Conservation (phyloP, 2,888 invertebrate species). For the Aphodius granarius region DNA sequence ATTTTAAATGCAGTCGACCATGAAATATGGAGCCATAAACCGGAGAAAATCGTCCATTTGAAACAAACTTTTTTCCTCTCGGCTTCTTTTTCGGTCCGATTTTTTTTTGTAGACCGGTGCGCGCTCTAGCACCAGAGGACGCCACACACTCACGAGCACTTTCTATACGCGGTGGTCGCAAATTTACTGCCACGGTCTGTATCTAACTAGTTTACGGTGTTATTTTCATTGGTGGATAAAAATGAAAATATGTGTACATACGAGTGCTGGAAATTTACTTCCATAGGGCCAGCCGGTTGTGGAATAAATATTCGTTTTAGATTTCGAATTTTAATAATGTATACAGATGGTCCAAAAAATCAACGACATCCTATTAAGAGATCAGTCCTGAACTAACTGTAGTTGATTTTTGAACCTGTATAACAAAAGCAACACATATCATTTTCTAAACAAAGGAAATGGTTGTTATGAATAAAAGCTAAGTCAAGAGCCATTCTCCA, state of each 20-base stretch:
- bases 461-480: background rate
- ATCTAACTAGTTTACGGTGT: background rate
- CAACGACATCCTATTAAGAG: no score
- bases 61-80: conserved; percentile 4
- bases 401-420: no score
- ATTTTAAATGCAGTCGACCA: conserved; percentile 25
- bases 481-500: background rate
- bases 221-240: background rate
- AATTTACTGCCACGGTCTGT: background rate
- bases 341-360: no score
- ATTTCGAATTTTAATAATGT: background rate
- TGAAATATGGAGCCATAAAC: conserved; percentile 16
- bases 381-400: no score
- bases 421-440: background rate
- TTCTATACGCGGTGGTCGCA: background rate
- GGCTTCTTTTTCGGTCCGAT: background rate
- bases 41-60: conserved; percentile 5
- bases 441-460: background rate
- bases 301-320: background rate
- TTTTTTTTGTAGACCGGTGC: background rate
- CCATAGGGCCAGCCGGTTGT: background rate
- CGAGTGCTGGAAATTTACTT: background rate
- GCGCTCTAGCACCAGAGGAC: background rate
- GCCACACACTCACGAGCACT: background rate
- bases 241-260: background rate